phyloP scores from a whole-genome alignment of 2,888 invertebrate species.

The Amphipoea lucens region DNA sequence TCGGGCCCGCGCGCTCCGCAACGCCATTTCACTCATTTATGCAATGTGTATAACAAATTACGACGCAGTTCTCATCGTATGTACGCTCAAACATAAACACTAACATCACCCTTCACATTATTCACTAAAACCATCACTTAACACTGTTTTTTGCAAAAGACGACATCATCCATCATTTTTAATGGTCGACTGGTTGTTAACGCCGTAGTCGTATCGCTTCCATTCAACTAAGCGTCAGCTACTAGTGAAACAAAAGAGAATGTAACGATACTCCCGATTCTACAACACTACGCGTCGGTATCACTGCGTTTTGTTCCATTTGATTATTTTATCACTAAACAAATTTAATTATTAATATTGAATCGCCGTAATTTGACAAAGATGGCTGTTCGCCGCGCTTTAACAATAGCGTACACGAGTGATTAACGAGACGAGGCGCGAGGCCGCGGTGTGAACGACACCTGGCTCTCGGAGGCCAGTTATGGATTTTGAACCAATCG shows the following conservation, averaged over 20 bases:
- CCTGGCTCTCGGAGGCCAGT: slow-evolving; percentile 90
- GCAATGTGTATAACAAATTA: slow-evolving; percentile 89
- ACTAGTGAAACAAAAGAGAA: slow-evolving; percentile 89
- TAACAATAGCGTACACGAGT: slow-evolving; percentile 90
- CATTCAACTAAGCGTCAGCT: slow-evolving; percentile 87
- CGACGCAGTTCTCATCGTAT: slow-evolving; percentile 88
- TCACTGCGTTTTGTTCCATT: slow-evolving; percentile 84
- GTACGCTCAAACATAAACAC: slow-evolving; percentile 84
- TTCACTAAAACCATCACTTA: slow-evolving; percentile 86
- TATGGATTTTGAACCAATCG: slow-evolving; percentile 90
- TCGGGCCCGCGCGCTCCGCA: slow-evolving; percentile 90
- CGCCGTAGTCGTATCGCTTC: slow-evolving; percentile 87
- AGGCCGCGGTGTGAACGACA: slow-evolving; percentile 91
- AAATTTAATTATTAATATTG: slow-evolving; percentile 85
- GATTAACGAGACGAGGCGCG: slow-evolving; percentile 90
- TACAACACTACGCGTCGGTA: slow-evolving; percentile 80
- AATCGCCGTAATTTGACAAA: slow-evolving; percentile 89
- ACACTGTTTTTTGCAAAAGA: slow-evolving; percentile 88
- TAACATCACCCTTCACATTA: slow-evolving; percentile 85
- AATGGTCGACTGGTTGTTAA: slow-evolving; percentile 88
- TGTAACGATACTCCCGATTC: slow-evolving; percentile 83
- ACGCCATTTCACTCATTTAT: slow-evolving; percentile 90
- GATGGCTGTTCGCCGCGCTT: slow-evolving; percentile 89
- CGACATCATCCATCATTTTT: slow-evolving; percentile 88
- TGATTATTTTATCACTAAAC: slow-evolving; percentile 76